A percentile compares a stretch with the other conserved stretches of the same genome.
These are phyloP conservation scores for Solenodon paradoxus DNA, from an alignment of 2,113 vertebrate genomes.

Conservation along the genomic window DNA sequence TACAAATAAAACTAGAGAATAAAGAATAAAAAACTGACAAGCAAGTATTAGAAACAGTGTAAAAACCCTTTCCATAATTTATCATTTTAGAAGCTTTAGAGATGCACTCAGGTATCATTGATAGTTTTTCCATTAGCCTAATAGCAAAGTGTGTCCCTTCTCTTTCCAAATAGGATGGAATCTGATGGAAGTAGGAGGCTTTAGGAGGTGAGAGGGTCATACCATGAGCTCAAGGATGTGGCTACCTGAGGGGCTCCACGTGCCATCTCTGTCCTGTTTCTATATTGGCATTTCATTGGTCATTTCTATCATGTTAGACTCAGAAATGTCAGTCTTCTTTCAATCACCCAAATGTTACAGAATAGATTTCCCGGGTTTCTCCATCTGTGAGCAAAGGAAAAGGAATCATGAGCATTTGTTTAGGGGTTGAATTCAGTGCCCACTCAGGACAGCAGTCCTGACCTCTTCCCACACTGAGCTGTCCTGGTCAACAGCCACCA, in stretches of 20 bases:
- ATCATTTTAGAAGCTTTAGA: neutral
- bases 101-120: neutral
- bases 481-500: neutral
- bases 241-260: neutral
- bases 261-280: neutral
- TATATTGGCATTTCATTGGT: too few species aligned
- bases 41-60: neutral
- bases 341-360: neutral
- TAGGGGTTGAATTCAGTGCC: too few species aligned
- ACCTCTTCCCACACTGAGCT: neutral
- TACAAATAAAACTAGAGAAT: neutral
- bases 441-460: neutral
- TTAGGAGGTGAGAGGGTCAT: fast-evolving
- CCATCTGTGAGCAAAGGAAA: neutral
- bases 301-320: neutral
- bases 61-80: too few species aligned
- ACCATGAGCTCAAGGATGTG: neutral
- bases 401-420: too few species aligned
- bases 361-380: neutral
- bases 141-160: neutral
- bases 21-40: too few species aligned
- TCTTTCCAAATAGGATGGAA: neutral
- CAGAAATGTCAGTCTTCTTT: neutral
- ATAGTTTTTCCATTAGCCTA: fast-evolving
- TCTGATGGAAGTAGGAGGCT: neutral